phyloP scores from a whole-genome alignment of 2,113 vertebrate species.

The Grammomys dolichurus region DNA sequence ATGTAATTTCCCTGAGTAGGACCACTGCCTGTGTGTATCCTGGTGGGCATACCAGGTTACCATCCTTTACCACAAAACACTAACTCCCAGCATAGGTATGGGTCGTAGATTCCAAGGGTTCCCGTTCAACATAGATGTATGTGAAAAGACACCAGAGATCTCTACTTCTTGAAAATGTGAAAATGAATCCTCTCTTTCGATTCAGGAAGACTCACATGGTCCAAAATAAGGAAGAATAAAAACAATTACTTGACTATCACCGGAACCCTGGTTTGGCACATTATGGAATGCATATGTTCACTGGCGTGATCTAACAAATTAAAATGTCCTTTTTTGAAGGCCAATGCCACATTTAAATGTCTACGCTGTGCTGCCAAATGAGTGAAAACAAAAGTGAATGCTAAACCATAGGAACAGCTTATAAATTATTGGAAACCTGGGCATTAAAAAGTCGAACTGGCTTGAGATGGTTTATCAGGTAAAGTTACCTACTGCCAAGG shows the following conservation, averaged over 20 bases:
- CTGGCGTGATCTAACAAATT: conserved; percentile 16
- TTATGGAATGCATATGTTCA: neutral
- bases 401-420: conserved; percentile 26
- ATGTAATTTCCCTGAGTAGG: neutral
- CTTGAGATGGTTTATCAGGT: neutral
- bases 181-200: conserved; percentile 11
- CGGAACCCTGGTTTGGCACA: conserved; percentile 12
- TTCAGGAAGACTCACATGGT: neutral
- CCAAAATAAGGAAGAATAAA: conserved; percentile 26
- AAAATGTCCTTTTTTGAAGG: conserved; percentile 64
- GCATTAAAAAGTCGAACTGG: neutral
- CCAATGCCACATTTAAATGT: conserved; percentile 25
- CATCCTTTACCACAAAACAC: neutral
- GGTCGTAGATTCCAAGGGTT: no score
- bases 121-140: rapidly evolving
- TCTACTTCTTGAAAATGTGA: neutral
- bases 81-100: neutral
- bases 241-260: neutral
- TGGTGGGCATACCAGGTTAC: neutral
- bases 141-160: neutral
- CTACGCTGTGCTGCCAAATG: neutral
- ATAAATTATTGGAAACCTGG: neutral
- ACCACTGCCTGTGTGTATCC: neutral
- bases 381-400: neutral
- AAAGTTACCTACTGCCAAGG: neutral